Evolutionary conservation across 2,113 vertebrate species (phyloP).

Genomic region (Grammomys dolichurus): DNA sequence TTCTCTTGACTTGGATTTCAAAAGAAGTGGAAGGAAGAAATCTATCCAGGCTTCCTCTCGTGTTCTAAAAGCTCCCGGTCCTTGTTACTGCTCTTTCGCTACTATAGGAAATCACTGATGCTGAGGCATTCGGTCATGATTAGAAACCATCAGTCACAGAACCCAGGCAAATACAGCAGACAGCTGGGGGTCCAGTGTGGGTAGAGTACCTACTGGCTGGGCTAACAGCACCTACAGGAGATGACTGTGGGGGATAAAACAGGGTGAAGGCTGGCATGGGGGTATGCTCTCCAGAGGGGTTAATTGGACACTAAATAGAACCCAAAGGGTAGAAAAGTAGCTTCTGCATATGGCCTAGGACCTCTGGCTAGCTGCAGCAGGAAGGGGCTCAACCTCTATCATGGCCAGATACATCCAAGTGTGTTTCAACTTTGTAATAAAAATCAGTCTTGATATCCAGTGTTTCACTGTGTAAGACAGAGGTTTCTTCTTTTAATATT

Average conservation of each 20-base stretch:
- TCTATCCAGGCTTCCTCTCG: neutral
- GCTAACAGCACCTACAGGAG: neutral
- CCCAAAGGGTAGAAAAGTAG: neutral
- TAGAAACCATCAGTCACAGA: neutral
- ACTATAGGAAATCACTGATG: neutral
- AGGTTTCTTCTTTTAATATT: neutral
- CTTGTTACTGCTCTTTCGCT: neutral
- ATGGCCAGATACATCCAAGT: neutral
- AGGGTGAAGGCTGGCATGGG: fast-evolving
- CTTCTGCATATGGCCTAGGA: no score
- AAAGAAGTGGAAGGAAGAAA: neutral
- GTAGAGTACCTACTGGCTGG: neutral
- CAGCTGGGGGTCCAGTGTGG: neutral
- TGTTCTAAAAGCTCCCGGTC: neutral
- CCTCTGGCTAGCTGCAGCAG: neutral
- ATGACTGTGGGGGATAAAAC: no score
- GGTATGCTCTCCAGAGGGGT: neutral
- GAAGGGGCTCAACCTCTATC: neutral
- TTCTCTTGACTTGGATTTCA: neutral
- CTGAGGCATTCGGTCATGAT: neutral
- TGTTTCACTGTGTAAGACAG: neutral
- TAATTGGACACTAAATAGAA: neutral
- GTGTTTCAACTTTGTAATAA: neutral
- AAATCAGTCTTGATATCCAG: neutral
- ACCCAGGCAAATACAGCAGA: neutral